phyloP scores from a whole-genome alignment of 2,888 invertebrate genomes.

The Lasioglossum oenotherae region DNA sequence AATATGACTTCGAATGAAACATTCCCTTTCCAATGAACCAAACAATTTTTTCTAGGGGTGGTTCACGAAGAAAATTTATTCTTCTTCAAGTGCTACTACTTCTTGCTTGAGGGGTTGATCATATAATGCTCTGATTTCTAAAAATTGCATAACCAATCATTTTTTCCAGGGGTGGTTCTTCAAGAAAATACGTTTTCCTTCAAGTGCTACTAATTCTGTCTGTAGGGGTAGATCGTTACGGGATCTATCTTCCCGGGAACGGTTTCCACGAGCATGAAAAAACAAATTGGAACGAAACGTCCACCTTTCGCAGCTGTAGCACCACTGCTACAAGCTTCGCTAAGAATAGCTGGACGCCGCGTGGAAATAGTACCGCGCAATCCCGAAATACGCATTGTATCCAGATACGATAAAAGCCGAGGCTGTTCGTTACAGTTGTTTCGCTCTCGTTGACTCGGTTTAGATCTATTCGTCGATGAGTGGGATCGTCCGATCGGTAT shows the following conservation, averaged over 20 bases:
- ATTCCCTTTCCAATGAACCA: neutral
- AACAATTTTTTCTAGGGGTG: too few species aligned
- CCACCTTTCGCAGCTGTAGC: neutral
- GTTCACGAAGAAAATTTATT: too few species aligned
- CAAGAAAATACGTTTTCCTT: neutral
- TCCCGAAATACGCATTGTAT: constrained; percentile 65
- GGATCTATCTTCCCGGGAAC: neutral
- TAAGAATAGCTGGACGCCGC: constrained; percentile 59
- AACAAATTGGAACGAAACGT: neutral
- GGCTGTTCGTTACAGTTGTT: constrained; percentile 48
- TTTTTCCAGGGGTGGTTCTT: neutral
- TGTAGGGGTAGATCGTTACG: neutral
- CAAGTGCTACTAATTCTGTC: neutral
- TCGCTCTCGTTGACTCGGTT: constrained; percentile 21
- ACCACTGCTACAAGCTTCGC: constrained; percentile 50
- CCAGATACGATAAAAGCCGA: constrained; percentile 64
- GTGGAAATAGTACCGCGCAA: constrained; percentile 59
- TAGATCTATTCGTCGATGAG: neutral
- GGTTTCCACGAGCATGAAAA: neutral
- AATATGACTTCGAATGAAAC: neutral
- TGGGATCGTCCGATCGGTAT: neutral
- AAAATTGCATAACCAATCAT: neutral
- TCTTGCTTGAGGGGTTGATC: too few species aligned
- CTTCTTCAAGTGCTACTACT: too few species aligned
- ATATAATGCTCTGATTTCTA: neutral